These are phyloP conservation scores for Calameuta pallipes DNA, from an alignment of 2,888 invertebrate genomes.

Conservation along the genomic window DNA sequence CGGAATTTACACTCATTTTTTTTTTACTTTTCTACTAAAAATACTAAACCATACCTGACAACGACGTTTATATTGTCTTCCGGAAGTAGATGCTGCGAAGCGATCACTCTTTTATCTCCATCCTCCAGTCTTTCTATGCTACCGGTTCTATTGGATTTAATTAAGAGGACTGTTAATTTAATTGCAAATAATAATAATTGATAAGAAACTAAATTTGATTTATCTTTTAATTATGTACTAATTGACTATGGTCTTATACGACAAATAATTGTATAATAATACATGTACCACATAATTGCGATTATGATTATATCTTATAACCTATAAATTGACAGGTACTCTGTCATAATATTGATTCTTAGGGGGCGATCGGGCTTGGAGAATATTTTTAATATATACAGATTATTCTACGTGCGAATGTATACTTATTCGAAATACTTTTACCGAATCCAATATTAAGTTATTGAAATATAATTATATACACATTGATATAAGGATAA, in stretches of 20 bases:
- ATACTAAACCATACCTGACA: constrained; percentile 73
- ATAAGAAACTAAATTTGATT: neutral
- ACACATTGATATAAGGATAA: too few relatives aligned
- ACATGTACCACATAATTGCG: too few relatives aligned
- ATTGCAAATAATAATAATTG: neutral
- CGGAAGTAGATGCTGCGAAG: constrained; percentile 68
- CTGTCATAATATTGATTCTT: too few relatives aligned
- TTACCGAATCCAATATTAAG: too few relatives aligned
- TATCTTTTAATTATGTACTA: neutral
- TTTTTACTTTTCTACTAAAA: too few relatives aligned
- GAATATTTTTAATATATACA: too few relatives aligned
- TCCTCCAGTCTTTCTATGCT: constrained; percentile 68
- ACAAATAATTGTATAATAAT: neutral
- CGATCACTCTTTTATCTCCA: constrained; percentile 67
- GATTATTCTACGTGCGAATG: too few relatives aligned
- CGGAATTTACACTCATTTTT: neutral
- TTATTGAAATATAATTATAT: too few relatives aligned
- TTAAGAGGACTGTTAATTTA: constrained; percentile 17
- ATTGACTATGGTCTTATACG: neutral
- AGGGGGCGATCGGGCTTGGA: too few relatives aligned
- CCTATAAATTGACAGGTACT: too few relatives aligned
- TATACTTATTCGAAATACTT: too few relatives aligned
- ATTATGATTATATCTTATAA: too few relatives aligned
- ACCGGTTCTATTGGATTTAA: constrained; percentile 59
- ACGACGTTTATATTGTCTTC: constrained; percentile 92